These are phyloP conservation scores for Poecilia velifera DNA, from an alignment of 2,797 vertebrate species.

Conservation along the genomic window DNA sequence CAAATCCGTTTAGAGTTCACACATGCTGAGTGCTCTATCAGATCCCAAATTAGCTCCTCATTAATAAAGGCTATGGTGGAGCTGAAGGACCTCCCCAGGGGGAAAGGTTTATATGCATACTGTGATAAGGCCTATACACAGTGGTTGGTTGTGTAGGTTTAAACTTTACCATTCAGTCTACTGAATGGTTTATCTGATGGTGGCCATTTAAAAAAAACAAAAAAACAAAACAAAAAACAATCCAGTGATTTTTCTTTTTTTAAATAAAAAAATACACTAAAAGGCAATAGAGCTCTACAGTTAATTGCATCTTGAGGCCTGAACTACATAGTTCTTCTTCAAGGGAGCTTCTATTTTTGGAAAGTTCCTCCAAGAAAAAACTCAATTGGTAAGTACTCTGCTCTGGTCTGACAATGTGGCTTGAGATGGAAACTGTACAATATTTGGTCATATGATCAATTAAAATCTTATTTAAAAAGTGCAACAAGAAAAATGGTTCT, in stretches of 20 bases:
- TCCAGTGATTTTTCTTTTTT: neutral
- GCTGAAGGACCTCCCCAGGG: conserved; percentile 41
- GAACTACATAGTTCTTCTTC: no score
- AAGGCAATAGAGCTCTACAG: neutral
- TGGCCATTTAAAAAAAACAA: neutral
- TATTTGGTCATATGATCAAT: neutral
- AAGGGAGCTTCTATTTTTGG: no score
- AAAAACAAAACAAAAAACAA: neutral
- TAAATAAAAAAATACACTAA: neutral
- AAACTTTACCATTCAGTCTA: neutral
- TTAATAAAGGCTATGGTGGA: conserved; percentile 50
- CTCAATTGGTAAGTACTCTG: no score
- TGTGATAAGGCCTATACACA: neutral
- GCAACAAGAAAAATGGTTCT: neutral
- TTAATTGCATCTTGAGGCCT: no score
- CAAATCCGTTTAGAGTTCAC: conserved; percentile 20
- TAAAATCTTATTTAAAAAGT: neutral
- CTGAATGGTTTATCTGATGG: neutral
- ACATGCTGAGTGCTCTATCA: conserved; percentile 55
- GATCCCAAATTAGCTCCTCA: conserved; percentile 66
- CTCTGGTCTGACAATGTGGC: no score
- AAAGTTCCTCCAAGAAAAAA: no score
- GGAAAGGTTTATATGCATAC: conserved; percentile 36
- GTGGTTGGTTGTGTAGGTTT: neutral
- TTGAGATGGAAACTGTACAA: no score